Conservation (phyloP, 64 coral and sea anemone species). For the Stylophora pistillata region DNA sequence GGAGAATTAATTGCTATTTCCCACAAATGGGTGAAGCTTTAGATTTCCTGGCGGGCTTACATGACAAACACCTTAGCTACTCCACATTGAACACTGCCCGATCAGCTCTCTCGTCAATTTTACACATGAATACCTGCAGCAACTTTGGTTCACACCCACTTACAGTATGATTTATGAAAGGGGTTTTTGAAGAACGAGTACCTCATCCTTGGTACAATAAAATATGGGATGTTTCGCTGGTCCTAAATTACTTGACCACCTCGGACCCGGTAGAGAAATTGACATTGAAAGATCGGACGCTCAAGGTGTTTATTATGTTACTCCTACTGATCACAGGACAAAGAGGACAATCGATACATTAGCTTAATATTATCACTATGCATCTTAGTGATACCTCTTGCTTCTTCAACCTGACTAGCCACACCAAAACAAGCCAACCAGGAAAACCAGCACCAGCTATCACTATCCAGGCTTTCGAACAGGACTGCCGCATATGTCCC, state of each 20-base stretch:
- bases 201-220: conserved; percentile 49
- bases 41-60: conserved; percentile 12
- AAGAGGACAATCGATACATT: conserved; percentile 52
- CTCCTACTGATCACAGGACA: conserved; percentile 43
- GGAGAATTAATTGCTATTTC: conserved; percentile 39
- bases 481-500: conserved; percentile 36
- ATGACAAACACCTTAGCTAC: conserved; percentile 29
- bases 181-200: conserved; percentile 52
- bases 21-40: conserved; percentile 45
- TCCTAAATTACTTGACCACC: conserved; percentile 31
- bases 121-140: conserved; percentile 22
- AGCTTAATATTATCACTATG: conserved; percentile 50
- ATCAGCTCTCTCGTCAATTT: conserved; percentile 62
- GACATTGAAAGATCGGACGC: conserved; percentile 45
- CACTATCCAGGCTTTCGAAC: conserved; percentile 25
- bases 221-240: conserved; percentile 52
- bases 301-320: conserved; percentile 60
- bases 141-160: conserved; percentile 51
- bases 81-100: conserved; percentile 39
- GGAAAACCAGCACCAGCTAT: conserved; percentile 27
- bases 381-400: conserved; percentile 20
- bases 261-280: conserved; percentile 23
- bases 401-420: conserved; percentile 12
- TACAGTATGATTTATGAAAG: conserved; percentile 63
- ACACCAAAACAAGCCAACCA: conserved; percentile 35